phyloP scores from a whole-genome alignment of 2,113 vertebrate species.

The Tetraodon nigroviridis region DNA sequence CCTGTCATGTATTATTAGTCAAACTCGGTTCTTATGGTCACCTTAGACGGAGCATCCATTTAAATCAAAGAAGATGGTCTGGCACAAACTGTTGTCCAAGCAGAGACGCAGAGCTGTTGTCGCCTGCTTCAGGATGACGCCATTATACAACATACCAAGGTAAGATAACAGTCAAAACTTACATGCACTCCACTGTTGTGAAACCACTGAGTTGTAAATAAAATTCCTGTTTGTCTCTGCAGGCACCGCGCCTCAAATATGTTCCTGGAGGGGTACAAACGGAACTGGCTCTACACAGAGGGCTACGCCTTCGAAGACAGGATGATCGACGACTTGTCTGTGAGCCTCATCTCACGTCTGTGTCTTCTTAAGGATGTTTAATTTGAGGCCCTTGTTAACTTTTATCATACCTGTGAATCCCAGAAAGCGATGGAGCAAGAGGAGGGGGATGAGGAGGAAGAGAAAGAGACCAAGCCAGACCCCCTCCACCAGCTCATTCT shows the following conservation, averaged over 20 bases:
- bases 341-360: conserved; percentile 61
- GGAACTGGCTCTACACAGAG: conserved; percentile 82
- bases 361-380: background rate
- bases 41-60: conserved; percentile 86
- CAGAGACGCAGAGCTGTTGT: conserved; percentile 91
- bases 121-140: conserved; percentile 92
- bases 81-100: conserved; percentile 93
- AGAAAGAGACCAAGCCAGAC: conserved; percentile 85
- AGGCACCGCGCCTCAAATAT: conserved; percentile 93
- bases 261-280: conserved; percentile 89
- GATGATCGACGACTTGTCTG: conserved; percentile 92
- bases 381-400: background rate
- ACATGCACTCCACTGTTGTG: background rate
- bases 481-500: conserved; percentile 92
- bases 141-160: conserved; percentile 91
- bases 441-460: conserved; percentile 82
- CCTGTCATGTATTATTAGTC: background rate
- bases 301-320: conserved; percentile 89
- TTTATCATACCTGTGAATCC: background rate
- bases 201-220: background rate
- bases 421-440: conserved; percentile 83
- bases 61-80: conserved; percentile 95
- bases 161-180: conserved; percentile 30
- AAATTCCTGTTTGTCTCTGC: conserved; percentile 10
- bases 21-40: background rate